Evolutionary conservation across 2,888 invertebrate species (phyloP), one percentile per base, ranked within the genome.

Genomic region (Opisthograptis luteolata): DNA sequence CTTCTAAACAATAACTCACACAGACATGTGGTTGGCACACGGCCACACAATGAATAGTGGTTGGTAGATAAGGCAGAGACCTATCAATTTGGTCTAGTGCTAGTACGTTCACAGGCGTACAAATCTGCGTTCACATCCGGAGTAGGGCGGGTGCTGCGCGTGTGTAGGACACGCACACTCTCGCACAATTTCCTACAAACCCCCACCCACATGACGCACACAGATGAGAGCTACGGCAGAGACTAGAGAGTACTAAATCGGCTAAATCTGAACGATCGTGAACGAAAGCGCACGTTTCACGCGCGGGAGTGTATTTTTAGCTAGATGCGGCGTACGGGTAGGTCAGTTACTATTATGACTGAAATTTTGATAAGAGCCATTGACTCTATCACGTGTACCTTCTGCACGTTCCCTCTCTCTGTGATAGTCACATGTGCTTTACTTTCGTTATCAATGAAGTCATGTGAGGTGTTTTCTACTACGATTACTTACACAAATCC

Each of bases 101-200:
- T 58, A 49, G 58, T 35, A 80, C 77, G 81, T 84, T 84, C 84
- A 81, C 82, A 81, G 71, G 69, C 79, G 66, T 76, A 81, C 79
- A 81, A 87, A 85, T 86, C 86, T 84, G 84, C 77, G 83, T 73
- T 83, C 76, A 80, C 84, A 88, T 90, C 89, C 89, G 86, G 87
- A 89, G 84, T 81, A 83, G 84, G 84, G 85, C 82, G 78, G 60
- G 43, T 51, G 59, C 63, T 58, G 63, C 51, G 55, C 60, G 73
- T 80, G 81, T 81, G 79, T 53, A 69, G 57, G 44, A 32, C 62
- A 69, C 78, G 61, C 80, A 82, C 79, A 80, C 82, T 62, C 47
- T 55, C 57, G 43, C 56, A 36, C 64, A 58, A 66, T 79, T 81
- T 79, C 79, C 73, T 76, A 74, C 79, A 70, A 75, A 62, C 65